Percentiles rank a stretch among this genome's conserved stretches.
Evolutionary conservation across 2,113 vertebrate species (phyloP).

Genomic region (Pelobates fuscus): DNA sequence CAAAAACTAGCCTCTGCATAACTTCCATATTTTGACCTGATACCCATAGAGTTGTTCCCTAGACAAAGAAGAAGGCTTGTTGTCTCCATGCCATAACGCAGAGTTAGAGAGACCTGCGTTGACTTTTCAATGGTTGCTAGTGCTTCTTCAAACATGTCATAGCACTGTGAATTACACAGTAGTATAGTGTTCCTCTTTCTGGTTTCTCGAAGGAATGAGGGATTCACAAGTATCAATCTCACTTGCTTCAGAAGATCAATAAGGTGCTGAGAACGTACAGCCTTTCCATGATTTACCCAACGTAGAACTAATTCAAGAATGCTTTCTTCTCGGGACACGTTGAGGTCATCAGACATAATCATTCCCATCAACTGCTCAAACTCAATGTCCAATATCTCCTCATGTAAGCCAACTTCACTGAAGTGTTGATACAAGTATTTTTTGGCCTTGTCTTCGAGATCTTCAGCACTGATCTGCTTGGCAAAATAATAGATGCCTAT

Average conservation of each 20-base stretch:
- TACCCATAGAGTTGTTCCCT: conserved; percentile 85
- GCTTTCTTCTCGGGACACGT: conserved; percentile 88
- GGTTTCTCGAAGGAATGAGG: conserved; percentile 80
- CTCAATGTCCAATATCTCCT: conserved; percentile 89
- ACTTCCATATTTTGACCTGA: conserved; percentile 82
- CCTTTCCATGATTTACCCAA: conserved; percentile 80
- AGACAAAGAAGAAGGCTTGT: conserved; percentile 90
- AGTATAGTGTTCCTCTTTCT: conserved; percentile 81
- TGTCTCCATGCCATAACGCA: conserved; percentile 95
- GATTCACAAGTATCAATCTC: conserved; percentile 79
- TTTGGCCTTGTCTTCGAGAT: conserved; percentile 79
- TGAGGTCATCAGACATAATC: conserved; percentile 89
- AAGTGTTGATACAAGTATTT: conserved; percentile 87
- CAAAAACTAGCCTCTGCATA: conserved; percentile 92
- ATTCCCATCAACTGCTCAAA: conserved; percentile 81
- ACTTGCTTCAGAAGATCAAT: conserved; percentile 86
- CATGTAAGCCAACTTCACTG: conserved; percentile 85
- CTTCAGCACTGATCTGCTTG: conserved; percentile 87
- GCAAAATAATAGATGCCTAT: conserved; percentile 91
- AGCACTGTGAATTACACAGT: conserved; percentile 78
- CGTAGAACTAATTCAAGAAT: conserved; percentile 88
- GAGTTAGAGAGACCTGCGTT: conserved; percentile 70
- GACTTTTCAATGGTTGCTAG: conserved; percentile 68
- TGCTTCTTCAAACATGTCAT: conserved; percentile 68
- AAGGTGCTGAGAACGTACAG: conserved; percentile 70